phyloP scores from a whole-genome alignment of 2,113 vertebrate genomes.

The Malaclemys terrapin region DNA sequence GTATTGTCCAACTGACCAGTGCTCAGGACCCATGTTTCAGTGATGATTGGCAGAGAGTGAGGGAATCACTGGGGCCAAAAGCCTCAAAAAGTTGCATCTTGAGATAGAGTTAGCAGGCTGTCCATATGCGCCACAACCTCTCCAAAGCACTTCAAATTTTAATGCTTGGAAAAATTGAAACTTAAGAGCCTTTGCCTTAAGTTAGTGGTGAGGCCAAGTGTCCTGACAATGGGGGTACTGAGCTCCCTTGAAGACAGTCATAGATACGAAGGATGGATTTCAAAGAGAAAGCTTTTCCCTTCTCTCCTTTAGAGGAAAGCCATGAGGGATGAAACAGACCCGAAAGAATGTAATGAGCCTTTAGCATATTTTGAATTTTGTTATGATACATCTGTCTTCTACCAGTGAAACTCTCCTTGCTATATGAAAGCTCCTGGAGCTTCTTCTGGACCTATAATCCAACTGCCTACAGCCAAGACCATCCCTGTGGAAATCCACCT shows the following conservation, averaged over 20 bases:
- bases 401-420: background rate
- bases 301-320: background rate
- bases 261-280: background rate
- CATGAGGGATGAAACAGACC: background rate
- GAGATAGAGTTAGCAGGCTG: too few species aligned
- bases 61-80: too few species aligned
- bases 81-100: too few species aligned
- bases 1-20: too few species aligned
- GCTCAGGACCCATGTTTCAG: too few species aligned
- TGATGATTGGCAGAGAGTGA: too few species aligned
- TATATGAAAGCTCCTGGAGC: background rate
- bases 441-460: background rate
- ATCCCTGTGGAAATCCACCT: background rate
- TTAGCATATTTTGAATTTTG: background rate
- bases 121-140: too few species aligned
- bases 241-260: background rate
- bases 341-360: background rate
- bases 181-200: background rate
- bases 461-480: too few species aligned
- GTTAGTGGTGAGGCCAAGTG: background rate
- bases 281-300: background rate
- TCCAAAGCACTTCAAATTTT: too few species aligned
- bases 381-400: background rate
- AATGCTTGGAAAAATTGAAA: too few species aligned
- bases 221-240: background rate